Percentiles rank a stretch among this genome's conserved stretches.
These are phyloP conservation scores for Channa maculata DNA, from an alignment of 2,113 vertebrate species.

Conservation along the genomic window DNA sequence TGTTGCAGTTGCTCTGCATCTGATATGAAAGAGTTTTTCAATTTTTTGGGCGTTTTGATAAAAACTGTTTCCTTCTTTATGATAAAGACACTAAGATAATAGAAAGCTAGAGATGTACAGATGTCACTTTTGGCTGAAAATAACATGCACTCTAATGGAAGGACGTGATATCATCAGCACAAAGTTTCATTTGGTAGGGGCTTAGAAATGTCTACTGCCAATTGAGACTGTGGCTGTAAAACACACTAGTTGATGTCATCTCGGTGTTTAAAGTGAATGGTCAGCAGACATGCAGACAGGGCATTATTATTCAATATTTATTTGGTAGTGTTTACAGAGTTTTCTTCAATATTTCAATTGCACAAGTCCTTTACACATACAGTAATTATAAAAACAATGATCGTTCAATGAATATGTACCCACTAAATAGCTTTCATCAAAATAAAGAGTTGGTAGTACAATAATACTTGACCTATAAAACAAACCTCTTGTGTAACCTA, in stretches of 20 bases:
- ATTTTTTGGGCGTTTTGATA: slow-evolving; percentile 23
- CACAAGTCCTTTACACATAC: slow-evolving; percentile 27
- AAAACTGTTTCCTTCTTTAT: slow-evolving; percentile 25
- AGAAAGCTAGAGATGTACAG: neutral
- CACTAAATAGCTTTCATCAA: neutral
- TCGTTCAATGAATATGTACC: neutral
- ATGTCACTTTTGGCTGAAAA: neutral
- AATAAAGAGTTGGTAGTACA: slow-evolving; percentile 26
- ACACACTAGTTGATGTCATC: neutral
- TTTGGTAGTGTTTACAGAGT: slow-evolving; percentile 11
- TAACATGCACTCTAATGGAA: neutral
- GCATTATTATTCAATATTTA: slow-evolving; percentile 30
- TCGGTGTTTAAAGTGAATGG: neutral
- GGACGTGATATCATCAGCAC: neutral
- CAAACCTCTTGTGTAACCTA: slow-evolving; percentile 10
- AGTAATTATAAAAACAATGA: slow-evolving; percentile 25
- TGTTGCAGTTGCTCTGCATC: slow-evolving; percentile 3
- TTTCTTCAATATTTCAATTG: slow-evolving; percentile 24
- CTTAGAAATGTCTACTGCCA: neutral
- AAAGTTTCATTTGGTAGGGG: neutral
- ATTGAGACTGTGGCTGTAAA: neutral
- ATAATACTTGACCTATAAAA: slow-evolving; percentile 18
- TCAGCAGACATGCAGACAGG: neutral
- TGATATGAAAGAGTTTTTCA: slow-evolving; percentile 16
- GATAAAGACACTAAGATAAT: slow-evolving; percentile 25